Percentiles rank a stretch among this genome's conserved stretches.
phyloP scores from a whole-genome alignment of 2,797 vertebrate genomes.

The Perodicticus potto region DNA sequence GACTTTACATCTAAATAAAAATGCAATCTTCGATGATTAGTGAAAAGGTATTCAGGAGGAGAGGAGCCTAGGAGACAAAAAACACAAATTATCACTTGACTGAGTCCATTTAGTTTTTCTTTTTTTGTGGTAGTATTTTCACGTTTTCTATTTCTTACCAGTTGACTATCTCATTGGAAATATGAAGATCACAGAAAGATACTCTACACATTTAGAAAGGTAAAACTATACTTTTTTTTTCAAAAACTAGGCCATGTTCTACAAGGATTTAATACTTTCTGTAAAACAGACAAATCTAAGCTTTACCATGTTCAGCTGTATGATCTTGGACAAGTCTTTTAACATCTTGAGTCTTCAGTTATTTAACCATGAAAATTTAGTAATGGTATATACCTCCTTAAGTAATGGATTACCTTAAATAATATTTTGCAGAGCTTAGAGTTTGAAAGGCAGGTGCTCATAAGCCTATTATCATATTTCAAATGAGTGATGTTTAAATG shows the following conservation, averaged over 20 bases:
- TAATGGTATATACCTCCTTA: neutral
- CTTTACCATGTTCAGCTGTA: neutral
- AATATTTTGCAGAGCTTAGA: neutral
- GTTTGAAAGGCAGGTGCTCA: slow-evolving; percentile 7
- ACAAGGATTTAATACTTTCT: slow-evolving; percentile 28
- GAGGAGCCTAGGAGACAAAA: slow-evolving; percentile 4
- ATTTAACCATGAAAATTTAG: neutral
- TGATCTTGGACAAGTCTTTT: slow-evolving; percentile 33
- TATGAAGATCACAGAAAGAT: neutral
- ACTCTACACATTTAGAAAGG: neutral
- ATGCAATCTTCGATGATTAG: neutral
- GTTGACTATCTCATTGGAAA: slow-evolving; percentile 7
- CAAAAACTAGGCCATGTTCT: neutral
- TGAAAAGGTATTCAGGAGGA: neutral
- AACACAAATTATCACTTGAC: neutral
- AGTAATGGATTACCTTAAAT: neutral
- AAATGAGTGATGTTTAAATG: slow-evolving; percentile 30
- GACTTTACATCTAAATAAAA: slow-evolving; percentile 62
- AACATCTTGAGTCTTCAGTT: neutral
- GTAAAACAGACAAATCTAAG: neutral
- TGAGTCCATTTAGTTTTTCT: neutral
- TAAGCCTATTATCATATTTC: neutral
- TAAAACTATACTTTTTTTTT: neutral
- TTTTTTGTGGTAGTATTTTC: neutral
- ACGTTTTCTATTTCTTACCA: neutral